phyloP scores from a whole-genome alignment of 2,888 invertebrate genomes.

The Drosophila greeni region DNA sequence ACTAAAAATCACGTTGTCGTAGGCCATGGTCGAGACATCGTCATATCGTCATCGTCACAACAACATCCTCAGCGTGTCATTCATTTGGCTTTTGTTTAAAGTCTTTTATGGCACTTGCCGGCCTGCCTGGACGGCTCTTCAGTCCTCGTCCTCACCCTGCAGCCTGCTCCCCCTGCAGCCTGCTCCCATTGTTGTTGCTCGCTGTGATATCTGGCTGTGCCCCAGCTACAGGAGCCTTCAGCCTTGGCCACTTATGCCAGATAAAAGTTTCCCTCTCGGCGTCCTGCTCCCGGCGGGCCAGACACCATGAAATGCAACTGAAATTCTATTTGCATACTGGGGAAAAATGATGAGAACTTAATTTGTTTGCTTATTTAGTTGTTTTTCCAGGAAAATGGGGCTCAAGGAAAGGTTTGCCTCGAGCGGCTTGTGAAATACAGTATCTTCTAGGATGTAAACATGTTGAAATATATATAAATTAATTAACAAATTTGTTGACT shows the following conservation, averaged over 20 bases:
- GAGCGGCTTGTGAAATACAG: neutral
- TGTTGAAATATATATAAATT: neutral
- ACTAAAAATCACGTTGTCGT: constrained; percentile 73
- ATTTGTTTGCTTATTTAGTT: neutral
- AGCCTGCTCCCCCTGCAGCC: neutral
- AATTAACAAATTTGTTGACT: neutral
- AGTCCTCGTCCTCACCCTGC: neutral
- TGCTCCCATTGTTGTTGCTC: constrained; percentile 35
- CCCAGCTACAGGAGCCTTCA: constrained; percentile 15
- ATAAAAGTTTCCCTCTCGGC: constrained; percentile 15
- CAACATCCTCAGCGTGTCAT: constrained; percentile 63
- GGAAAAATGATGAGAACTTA: constrained; percentile 14
- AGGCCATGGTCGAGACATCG: constrained; percentile 71
- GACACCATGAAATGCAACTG: constrained; percentile 49
- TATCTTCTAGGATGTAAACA: neutral
- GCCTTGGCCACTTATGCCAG: constrained; percentile 45
- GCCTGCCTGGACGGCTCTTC: constrained; percentile 21
- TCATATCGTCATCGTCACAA: constrained; percentile 55
- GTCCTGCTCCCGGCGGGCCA: constrained; percentile 4
- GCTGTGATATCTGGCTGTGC: constrained; percentile 25
- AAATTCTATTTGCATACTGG: constrained; percentile 62
- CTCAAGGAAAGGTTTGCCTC: neutral
- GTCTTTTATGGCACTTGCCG: constrained; percentile 41
- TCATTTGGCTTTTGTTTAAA: constrained; percentile 67
- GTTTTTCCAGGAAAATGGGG: neutral